Base-by-base conservation (phyloP, 2,888 invertebrate species). In the Pterostichus madidus region DNA sequence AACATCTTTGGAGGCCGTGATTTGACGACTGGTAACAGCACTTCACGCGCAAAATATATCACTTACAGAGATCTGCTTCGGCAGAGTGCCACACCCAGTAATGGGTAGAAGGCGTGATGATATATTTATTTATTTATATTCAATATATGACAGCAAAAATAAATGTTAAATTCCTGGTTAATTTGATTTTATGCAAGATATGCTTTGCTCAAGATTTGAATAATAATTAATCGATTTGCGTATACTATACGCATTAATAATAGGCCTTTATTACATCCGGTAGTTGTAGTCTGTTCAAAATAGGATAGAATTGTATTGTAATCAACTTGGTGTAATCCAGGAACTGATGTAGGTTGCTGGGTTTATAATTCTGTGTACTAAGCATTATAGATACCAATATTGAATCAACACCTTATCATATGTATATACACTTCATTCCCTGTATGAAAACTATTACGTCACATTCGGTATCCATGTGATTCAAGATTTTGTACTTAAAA, bases 221-320 rank as follows among this genome's bases (percentile, higher is more conserved):
- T 64, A 64, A 64, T 64, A 64, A 64, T 64, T 64, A 64, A 64
- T 64, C 31, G 59, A 11, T 59, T 64, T 64, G 1, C 31, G 35
- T 64, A 64, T 11, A 32, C 32, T 35, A 64, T 6, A 35, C 6
- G 35, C 35, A 7, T 35, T 6, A 64, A 32, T 64, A 64, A 35
- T 32, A 35, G 59, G 59, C 59, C 5, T 31, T 59, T 59, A 59
- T 59, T 59, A 59, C 59, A 56, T 56, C 24, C 31, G 59, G 5
- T 24, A 31, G 11, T 8, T 2, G 11, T 24, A 59, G 24, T 59
- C 59, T 31, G 59, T 59, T 59, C 59, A 59, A 59, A 59, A 59
- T 59, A 11, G 31, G 59, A 59, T 10, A 59, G 59, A 11, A 24
- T 17, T 59, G 59, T 59, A 59, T 59, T 53, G 8, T 56, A 56